Evolutionary conservation across 1,140 invertebrate genomes (phyloP), one percentile per base, ranked within the genome.

Genomic region (Aricia agestis): DNA sequence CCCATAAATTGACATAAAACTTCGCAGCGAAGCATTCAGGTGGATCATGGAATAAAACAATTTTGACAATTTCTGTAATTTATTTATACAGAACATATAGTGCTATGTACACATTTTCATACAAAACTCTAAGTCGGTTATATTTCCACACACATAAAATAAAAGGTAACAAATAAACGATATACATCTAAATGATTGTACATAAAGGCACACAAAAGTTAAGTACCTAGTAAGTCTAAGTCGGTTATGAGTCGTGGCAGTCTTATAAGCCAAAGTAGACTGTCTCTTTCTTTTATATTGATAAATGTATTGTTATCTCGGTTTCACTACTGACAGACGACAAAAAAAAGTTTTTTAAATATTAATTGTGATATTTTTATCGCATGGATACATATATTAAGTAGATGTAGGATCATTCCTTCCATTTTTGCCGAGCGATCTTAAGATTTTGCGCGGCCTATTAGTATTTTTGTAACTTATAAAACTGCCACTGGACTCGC

Each of bases 131-230:
- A 61, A 18, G 18, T 61, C 59, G 18, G 18, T 52, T 52, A 52
- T 52, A 52, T 52, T 52, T 15, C 18, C 19, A 63, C 59, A 63
- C 59, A 63, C 18, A 10, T 11, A 18, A 63, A 18, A 63, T 25
- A 59, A 17, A 59, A 19, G 59, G 59, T 63, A 63, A 63, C 59
- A 63, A 11, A 25, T 63, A 19, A 63, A 63, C 9, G 17, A 63
- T 63, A 63, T 52, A 52, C 45, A 19, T 6, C 18, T 19, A 72
- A 74, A 61, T 32, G 68, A 77, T 72, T 71, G 74, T 77, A 81
- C 79, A 57, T 78, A 75, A 86, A 87, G 85, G 87, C 85, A 89
- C 83, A 83, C 85, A 84, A 82, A 86, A 86, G 82, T 86, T 85
- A 86, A 86, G 84, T 87, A 85, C 78, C 79, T 78, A 82, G 11